Base-by-base conservation (phyloP, 2,888 invertebrate species). In the Archaeoteleia sp. region DNA sequence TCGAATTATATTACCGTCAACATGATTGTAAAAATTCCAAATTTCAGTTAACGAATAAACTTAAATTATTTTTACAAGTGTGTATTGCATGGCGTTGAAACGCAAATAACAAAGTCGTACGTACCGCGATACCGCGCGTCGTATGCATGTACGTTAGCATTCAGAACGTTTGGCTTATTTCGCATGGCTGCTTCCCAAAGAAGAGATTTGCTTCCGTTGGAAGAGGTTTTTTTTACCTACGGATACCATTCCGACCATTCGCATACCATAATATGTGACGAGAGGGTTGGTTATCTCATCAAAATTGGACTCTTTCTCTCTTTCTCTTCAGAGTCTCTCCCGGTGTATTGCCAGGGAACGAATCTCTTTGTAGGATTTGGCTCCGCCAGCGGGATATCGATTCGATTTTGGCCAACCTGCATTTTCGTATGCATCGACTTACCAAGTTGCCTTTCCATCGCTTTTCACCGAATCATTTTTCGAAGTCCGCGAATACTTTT, bases 101-200 rank as follows among this genome's bases (percentile, higher is more conserved):
- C 20, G 13, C 55, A 42, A 61, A 60, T 58, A 67, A 67, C 55
- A 67, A 67, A 67, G 37, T 60, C 42, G 51, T 67, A 67, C 55
- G 54, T 63, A 67, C 58, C 69, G 73, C 65, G 63, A 69, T 51
- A 62, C 54, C 71, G 71, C 72, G 69, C 71, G 67, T 70, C 74
- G 67, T 78, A 81, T 82, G 67, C 78, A 81, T 80, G 77, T 78
- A 78, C 82, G 82, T 82, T 80, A 78, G 83, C 78, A 84, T 84
- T 83, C 80, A 83, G 78, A 81, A 79, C 76, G 80, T 78, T 80
- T 80, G 82, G 84, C 84, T 85, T 85, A 84, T 84, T 84, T 84
- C 84, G 78, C 83, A 84, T 83, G 81, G 82, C 67, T 78, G 82
- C 73, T 54, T 76, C 66, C 80, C 76, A 84, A 85, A 85, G 83